Evolutionary conservation across 1,140 invertebrate genomes (phyloP).

Genomic region (Lordiphosa clarofinis): DNA sequence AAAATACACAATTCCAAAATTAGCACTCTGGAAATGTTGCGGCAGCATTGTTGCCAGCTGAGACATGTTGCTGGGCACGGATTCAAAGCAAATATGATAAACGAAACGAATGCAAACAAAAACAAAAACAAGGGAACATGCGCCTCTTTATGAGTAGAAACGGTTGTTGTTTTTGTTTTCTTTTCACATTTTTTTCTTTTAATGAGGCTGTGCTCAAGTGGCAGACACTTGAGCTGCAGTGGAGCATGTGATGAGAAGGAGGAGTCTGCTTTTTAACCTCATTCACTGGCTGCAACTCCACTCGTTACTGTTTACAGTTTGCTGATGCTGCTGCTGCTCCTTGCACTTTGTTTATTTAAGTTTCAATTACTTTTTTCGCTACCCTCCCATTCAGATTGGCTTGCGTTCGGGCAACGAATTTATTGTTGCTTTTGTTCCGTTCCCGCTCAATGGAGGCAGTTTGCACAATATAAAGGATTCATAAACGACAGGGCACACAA

Average conservation of each 20-base stretch:
- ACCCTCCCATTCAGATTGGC: conserved; percentile 34
- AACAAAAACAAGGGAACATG: conserved; percentile 14
- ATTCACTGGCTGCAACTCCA: conserved; percentile 55
- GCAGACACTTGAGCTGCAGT: conserved; percentile 39
- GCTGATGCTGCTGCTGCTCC: conserved; percentile 35
- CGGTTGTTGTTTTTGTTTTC: conserved; percentile 25
- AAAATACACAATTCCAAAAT: conserved; percentile 54
- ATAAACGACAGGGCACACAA: conserved; percentile 34
- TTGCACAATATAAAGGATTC: conserved; percentile 26
- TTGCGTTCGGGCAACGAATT: conserved; percentile 31
- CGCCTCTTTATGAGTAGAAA: background rate
- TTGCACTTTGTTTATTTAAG: conserved; percentile 63
- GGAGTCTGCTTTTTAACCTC: conserved; percentile 21
- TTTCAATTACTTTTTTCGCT: conserved; percentile 64
- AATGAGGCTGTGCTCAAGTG: conserved; percentile 66
- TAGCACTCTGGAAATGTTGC: conserved; percentile 50
- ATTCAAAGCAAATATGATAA: conserved; percentile 18
- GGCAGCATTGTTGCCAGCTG: conserved; percentile 39
- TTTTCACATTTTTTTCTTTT: conserved; percentile 18
- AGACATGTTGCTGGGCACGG: conserved; percentile 16
- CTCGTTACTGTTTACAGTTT: conserved; percentile 44
- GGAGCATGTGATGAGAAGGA: conserved; percentile 19
- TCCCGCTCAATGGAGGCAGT: conserved; percentile 33
- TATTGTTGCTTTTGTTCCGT: conserved; percentile 23
- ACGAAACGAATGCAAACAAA: conserved; percentile 8